phyloP scores from a whole-genome alignment of 2,113 vertebrate species.

The Callaeas wilsoni region DNA sequence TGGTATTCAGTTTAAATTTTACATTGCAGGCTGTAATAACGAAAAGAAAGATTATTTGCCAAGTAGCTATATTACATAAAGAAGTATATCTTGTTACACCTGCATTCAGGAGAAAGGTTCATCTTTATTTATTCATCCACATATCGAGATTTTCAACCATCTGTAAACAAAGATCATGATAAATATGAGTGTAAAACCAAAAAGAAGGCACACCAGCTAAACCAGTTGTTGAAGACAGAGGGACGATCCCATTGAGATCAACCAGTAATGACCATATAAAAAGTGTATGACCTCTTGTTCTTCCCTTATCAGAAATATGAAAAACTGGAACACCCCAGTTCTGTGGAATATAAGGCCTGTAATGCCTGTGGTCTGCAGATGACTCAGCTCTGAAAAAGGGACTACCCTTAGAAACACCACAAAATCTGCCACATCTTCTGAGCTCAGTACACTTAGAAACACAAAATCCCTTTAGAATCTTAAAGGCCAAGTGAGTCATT shows the following conservation, averaged over 20 bases:
- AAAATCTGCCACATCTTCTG: neutral
- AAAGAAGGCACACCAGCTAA: neutral
- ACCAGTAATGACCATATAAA: neutral
- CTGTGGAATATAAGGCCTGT: neutral
- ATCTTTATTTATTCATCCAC: neutral
- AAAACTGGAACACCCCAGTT: neutral
- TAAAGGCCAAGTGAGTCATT: neutral
- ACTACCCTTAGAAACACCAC: neutral
- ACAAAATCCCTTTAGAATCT: neutral
- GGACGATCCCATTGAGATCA: neutral
- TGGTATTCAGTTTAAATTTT: neutral
- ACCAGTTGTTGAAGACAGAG: neutral
- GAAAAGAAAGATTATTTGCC: neutral
- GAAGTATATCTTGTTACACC: neutral
- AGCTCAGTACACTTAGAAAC: neutral
- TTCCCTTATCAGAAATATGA: neutral
- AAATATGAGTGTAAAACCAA: neutral
- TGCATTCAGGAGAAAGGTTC: neutral
- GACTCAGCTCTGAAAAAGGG: neutral
- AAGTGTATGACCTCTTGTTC: neutral
- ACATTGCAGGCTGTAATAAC: neutral
- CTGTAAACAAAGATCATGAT: neutral
- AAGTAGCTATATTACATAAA: neutral
- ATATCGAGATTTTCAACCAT: neutral
- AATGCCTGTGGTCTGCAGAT: neutral